Evolutionary conservation across 2,113 vertebrate genomes (phyloP), one percentile per base, ranked within the genome.

Genomic region (Piaya cayana): DNA sequence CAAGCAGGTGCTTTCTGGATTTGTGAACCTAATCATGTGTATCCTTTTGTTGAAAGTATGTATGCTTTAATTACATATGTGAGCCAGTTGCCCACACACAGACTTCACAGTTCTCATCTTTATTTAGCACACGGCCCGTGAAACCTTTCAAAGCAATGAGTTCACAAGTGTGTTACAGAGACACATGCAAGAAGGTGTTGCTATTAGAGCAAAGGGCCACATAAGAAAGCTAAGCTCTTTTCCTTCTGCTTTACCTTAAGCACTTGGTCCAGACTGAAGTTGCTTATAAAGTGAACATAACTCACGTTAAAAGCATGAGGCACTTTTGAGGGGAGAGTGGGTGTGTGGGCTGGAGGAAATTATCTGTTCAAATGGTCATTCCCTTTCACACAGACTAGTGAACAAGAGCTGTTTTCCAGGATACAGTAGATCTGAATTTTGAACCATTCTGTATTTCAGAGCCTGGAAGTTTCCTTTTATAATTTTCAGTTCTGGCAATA

Each of bases 261-360:
- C 11, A 27, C 11, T 86, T 74, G 9, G 56, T 86, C 15, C 15
- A 62, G 62, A 12, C 23, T 75, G 25, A 70, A 67, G 25, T 45
- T 60, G 3, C 47, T 84, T 59, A 17, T 55, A 49, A 13, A 32
- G 9, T 82, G 26, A 74, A 75, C 6, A 11, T 59, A 70, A 30
- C 7, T 87, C 25, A 42, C n/a, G 19, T 8, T 72, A 30, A 70
- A 58, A 36, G 8, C 17, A 27, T 53, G 27, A 27, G 12, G 1
- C 11, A 49, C 0, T 11, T 21, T 21, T 8, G 1, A 12, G 17
- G 1, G 3, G 39, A 12, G n/a, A n/a, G n/a, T 39, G 6, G n/a
- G n/a, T n/a, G n/a, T n/a, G n/a, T n/a, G n/a, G n/a, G n/a, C n/a
- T n/a, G n/a, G n/a, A n/a, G n/a, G n/a, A n/a, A 47, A 12, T 15